Evolutionary conservation across 53 echinoderm and acorn worm species (phyloP).

Genomic region (Glandiceps talaboti): DNA sequence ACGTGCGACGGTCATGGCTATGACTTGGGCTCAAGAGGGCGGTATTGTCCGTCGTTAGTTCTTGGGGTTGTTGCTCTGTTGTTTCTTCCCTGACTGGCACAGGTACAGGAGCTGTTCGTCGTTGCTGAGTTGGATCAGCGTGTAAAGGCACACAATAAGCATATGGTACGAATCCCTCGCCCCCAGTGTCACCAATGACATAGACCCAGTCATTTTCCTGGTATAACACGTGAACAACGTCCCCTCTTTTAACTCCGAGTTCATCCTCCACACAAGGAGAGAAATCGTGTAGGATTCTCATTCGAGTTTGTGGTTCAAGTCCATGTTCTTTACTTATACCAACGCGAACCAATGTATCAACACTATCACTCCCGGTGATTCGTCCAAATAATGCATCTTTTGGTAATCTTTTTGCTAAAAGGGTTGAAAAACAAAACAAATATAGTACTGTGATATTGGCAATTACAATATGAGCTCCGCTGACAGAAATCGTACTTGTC

Average conservation of each 20-base stretch:
- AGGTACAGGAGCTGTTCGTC: neutral
- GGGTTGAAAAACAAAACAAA: no score
- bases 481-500: no score
- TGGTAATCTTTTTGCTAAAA: neutral
- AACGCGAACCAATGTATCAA: neutral
- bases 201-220: conserved; percentile 25
- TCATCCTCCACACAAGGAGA: conserved; percentile 20
- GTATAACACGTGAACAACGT: conserved; percentile 14
- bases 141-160: neutral
- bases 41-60: neutral
- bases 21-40: neutral
- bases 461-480: no score
- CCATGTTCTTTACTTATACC: neutral
- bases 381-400: neutral
- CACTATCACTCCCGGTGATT: neutral
- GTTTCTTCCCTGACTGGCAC: no score
- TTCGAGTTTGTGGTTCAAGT: conserved; percentile 13
- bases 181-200: conserved; percentile 7
- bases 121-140: neutral
- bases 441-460: no score
- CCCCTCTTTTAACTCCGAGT: conserved; percentile 14
- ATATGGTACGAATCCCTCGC: neutral
- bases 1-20: neutral
- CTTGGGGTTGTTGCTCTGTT: neutral
- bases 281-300: conserved; percentile 26